Percentiles rank a stretch among this genome's conserved stretches.
Evolutionary conservation across 2,797 vertebrate species (phyloP).

Genomic region (Chelidonichthys spinosus): DNA sequence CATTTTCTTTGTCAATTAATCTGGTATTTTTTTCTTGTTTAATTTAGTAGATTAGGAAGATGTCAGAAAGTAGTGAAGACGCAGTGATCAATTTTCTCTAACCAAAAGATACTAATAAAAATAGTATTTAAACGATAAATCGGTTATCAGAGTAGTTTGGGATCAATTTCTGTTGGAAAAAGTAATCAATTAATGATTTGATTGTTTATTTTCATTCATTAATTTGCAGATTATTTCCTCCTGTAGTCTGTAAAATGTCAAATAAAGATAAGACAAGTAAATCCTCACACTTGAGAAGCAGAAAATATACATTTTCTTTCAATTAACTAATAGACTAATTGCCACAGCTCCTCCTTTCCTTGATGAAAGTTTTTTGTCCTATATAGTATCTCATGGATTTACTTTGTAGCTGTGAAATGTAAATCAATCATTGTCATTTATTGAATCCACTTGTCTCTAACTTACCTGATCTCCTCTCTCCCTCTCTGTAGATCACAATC

Average conservation of each 20-base stretch:
- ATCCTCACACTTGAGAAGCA: background rate
- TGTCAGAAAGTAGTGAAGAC: background rate
- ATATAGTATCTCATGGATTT: background rate
- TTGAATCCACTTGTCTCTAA: background rate
- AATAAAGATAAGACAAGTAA: background rate
- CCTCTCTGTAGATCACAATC: constrained; percentile 88
- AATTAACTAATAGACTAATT: background rate
- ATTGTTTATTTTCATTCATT: background rate
- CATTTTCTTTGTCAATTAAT: background rate
- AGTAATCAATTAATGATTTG: background rate
- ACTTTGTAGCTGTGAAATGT: background rate
- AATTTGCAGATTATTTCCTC: background rate
- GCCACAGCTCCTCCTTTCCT: background rate
- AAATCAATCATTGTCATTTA: background rate
- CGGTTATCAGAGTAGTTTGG: background rate
- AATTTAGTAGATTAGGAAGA: background rate
- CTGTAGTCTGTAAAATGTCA: background rate
- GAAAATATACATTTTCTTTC: background rate
- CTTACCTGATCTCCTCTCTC: constrained; percentile 7
- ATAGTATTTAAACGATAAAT: background rate
- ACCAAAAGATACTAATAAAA: background rate
- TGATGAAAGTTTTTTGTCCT: background rate
- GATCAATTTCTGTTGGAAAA: background rate
- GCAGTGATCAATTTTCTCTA: background rate
- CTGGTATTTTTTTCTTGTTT: background rate